A percentile compares a stretch with the other conserved stretches of the same genome.
Evolutionary conservation across 2,888 invertebrate genomes (phyloP).

Genomic region (Trileptium ribeirensis): DNA sequence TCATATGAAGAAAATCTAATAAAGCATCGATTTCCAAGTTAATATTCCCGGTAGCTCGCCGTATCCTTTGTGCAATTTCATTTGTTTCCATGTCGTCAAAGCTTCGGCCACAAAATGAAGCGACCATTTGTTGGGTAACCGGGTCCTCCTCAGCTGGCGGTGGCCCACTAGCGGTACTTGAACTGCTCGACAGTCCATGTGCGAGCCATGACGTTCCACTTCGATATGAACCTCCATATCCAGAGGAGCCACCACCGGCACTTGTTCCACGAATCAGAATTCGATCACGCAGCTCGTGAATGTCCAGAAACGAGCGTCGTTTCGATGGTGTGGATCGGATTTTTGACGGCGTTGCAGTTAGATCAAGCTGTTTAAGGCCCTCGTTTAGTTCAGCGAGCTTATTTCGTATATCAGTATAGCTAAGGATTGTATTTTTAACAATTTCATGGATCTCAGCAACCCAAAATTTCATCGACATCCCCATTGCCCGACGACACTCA

Average conservation of each 20-base stretch:
- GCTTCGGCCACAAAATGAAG: slow-evolving; percentile 49
- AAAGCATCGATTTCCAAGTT: slow-evolving; percentile 50
- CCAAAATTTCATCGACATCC: slow-evolving; percentile 51
- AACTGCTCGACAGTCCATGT: slow-evolving; percentile 25
- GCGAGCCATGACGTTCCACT: neutral
- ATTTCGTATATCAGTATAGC: slow-evolving; percentile 48
- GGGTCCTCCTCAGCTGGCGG: neutral
- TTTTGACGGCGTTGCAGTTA: slow-evolving; percentile 50
- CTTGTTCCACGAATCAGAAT: slow-evolving; percentile 1
- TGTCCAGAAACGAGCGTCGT: slow-evolving; percentile 47
- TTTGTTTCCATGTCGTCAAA: slow-evolving; percentile 51
- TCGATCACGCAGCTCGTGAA: slow-evolving; percentile 45
- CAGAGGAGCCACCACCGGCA: neutral
- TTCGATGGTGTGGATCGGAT: slow-evolving; percentile 50
- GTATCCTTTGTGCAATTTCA: slow-evolving; percentile 49
- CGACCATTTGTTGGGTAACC: slow-evolving; percentile 49
- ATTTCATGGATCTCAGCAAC: slow-evolving; percentile 51
- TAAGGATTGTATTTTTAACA: slow-evolving; percentile 49
- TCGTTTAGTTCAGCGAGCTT: slow-evolving; percentile 50
- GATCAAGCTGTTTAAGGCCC: slow-evolving; percentile 48
- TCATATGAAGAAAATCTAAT: slow-evolving; percentile 49
- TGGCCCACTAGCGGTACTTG: slow-evolving; percentile 48
- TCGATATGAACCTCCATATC: neutral
- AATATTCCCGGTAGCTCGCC: slow-evolving; percentile 49
- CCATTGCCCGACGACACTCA: slow-evolving; percentile 49